phyloP scores from a whole-genome alignment of 2,113 vertebrate species.

The Cyprinodon variegatus region DNA sequence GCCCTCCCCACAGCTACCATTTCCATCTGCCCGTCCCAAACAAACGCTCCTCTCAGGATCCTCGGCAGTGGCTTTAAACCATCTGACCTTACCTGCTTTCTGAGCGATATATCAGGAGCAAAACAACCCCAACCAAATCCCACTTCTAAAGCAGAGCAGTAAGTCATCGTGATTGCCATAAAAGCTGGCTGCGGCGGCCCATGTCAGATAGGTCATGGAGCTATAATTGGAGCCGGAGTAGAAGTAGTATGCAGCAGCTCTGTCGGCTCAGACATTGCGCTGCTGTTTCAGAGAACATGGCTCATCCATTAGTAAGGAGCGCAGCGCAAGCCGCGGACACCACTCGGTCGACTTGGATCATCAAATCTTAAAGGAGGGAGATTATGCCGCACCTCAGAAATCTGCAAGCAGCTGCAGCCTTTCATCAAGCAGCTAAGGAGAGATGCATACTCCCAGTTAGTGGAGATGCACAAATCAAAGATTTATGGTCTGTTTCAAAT shows the following conservation, averaged over 20 bases:
- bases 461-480: neutral
- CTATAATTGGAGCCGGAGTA: constrained; percentile 62
- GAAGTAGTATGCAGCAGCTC: constrained; percentile 43
- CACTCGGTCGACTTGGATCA: constrained; percentile 44
- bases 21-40: constrained; percentile 56
- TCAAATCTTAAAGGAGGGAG: constrained; percentile 31
- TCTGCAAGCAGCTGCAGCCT: constrained; percentile 21
- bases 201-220: constrained; percentile 67
- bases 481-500: neutral
- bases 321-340: constrained; percentile 7
- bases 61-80: constrained; percentile 16
- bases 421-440: constrained; percentile 18
- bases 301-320: constrained; percentile 60
- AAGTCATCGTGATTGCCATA: constrained; percentile 12
- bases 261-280: constrained; percentile 10
- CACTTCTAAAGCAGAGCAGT: constrained; percentile 19
- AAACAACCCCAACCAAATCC: neutral
- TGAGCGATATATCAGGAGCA: constrained; percentile 6
- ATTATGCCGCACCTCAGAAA: constrained; percentile 14
- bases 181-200: constrained; percentile 37
- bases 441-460: constrained; percentile 13
- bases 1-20: constrained; percentile 36
- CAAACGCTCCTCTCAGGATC: constrained; percentile 31
- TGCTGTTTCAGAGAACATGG: constrained; percentile 41
- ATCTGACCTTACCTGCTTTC: constrained; percentile 25